phyloP scores from a whole-genome alignment of 2,888 invertebrate species.

The Phymatocera aterrima region DNA sequence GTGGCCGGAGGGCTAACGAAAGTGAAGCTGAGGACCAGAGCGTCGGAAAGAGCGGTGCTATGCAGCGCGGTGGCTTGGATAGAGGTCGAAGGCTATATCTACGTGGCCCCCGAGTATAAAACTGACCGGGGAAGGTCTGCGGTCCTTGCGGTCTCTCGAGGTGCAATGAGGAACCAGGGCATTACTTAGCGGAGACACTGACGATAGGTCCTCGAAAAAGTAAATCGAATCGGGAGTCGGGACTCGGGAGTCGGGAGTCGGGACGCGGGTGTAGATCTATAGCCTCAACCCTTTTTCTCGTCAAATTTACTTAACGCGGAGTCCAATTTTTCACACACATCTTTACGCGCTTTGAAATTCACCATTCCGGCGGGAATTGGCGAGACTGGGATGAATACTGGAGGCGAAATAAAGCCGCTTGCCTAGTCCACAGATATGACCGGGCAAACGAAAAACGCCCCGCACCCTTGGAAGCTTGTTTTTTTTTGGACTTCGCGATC shows the following conservation, averaged over 20 bases:
- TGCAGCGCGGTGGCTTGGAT: not conserved
- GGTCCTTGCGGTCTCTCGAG: not conserved
- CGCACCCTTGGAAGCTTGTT: not conserved
- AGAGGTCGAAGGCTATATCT: constrained; percentile 26
- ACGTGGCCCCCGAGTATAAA: constrained; percentile 13
- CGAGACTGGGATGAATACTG: not conserved
- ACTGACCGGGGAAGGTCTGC: constrained; percentile 17
- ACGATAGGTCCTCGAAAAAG: constrained; percentile 5
- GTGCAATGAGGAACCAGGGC: constrained; percentile 24
- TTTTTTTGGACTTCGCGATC: constrained; percentile 11
- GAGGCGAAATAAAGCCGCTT: not conserved
- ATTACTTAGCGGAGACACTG: constrained; percentile 25
- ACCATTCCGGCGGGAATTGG: not conserved
- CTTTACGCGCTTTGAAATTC: not conserved
- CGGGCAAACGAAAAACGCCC: not conserved
- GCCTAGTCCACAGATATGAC: not conserved
- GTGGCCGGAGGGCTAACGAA: constrained; percentile 37
- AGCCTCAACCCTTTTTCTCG: not conserved
- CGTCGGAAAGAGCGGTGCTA: constrained; percentile 11
- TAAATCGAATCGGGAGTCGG: constrained; percentile 24
- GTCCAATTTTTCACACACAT: no score
- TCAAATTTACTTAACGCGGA: not conserved
- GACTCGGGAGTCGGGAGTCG: no score
- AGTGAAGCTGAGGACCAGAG: constrained; percentile 32
- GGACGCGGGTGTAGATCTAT: constrained; percentile 5